Evolutionary conservation across 2,113 vertebrate genomes (phyloP).

Genomic region (Neotoma lepida): DNA sequence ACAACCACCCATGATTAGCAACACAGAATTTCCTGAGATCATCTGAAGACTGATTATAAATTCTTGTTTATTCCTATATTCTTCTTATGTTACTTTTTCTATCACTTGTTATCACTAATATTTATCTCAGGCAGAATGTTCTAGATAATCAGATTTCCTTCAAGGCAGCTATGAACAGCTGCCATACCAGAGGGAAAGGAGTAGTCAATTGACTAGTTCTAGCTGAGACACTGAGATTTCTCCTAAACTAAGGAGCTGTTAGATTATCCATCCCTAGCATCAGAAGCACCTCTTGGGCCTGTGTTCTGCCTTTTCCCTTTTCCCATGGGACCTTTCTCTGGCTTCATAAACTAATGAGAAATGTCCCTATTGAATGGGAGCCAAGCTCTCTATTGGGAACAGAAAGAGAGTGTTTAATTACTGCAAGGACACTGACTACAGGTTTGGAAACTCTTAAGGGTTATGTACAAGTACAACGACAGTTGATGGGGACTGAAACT

Average conservation of each 20-base stretch:
- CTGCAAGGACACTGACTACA: neutral
- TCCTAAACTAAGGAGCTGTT: neutral
- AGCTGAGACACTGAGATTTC: neutral
- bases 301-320: neutral
- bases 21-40: neutral
- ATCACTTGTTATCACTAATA: neutral
- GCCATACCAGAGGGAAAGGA: neutral
- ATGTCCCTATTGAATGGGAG: rapidly evolving
- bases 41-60: neutral
- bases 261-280: neutral
- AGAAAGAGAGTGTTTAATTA: neutral
- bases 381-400: neutral
- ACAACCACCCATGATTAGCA: neutral
- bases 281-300: neutral
- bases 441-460: neutral
- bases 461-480: neutral
- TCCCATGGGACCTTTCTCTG: neutral
- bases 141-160: neutral
- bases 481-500: neutral
- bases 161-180: neutral
- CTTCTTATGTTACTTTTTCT: neutral
- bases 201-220: neutral
- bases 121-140: neutral
- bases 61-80: neutral
- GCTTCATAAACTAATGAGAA: neutral